Base-by-base conservation (phyloP, 1,140 invertebrate species). In the Hyles vespertilio region DNA sequence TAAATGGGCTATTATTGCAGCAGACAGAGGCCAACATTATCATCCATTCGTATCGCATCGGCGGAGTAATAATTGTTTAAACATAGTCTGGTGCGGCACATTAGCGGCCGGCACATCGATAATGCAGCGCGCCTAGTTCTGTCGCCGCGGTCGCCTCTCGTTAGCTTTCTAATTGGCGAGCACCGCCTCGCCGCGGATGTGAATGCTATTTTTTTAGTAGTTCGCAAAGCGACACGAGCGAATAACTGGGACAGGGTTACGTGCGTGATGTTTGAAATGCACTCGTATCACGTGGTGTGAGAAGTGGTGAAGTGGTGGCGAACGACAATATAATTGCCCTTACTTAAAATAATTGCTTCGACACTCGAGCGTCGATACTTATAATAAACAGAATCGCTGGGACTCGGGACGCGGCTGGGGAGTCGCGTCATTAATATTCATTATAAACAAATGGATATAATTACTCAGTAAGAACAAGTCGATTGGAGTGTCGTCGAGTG, bases 401-500 rank as follows among this genome's bases (percentile, higher is more conserved):
- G 22, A 22, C 22, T 22, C 22, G 22, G 22, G 22, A 22, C 12
- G 46, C 59, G 61, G 65, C 53, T 57, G 56, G 58, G 64, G 66
- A 69, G 68, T 68, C 72, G 70, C 62, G 70, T 72, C 71, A 74
- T 84, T 81, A 81, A 79, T 82, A 81, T 84, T 82, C 79, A 84
- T 86, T 86, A 83, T 78, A 79, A 79, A 77, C 79, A 85, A 85
- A 81, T 82, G 78, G 77, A 76, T 83, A 82, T 85, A 85, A 85
- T 85, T 83, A 85, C 65, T 76, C 54, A 72, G 73, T 65, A 75
- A 75, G 72, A 77, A 79, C 74, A 67, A 81, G 80, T 79, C 58
- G 70, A 68, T 73, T 75, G 61, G 70, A 77, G 77, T 72, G 76
- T 58, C 49, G 68, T 72, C 56, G 70, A 82, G 77, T 78, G 74